Conservation (phyloP, 2,888 invertebrate genomes). For the Macaria liturata region DNA sequence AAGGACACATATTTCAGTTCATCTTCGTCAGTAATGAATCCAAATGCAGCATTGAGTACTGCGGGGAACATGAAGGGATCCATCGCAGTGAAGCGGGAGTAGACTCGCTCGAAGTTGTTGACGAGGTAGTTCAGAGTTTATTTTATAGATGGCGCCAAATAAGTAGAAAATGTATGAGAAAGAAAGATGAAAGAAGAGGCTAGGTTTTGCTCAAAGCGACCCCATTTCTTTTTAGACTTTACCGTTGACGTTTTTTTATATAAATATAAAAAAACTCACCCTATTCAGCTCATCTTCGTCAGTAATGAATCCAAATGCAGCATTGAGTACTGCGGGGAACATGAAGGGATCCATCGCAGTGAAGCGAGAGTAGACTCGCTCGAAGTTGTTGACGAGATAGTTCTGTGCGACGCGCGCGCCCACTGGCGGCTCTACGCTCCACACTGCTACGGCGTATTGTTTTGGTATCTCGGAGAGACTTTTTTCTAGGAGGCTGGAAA, state of each 20-base stretch:
- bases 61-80: slow-evolving; percentile 70
- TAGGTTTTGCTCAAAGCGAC: too few species aligned
- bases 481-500: slow-evolving; percentile 63
- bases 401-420: slow-evolving; percentile 88
- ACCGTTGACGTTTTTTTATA: too few species aligned
- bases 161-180: too few species aligned
- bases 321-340: slow-evolving; percentile 60
- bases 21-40: slow-evolving; percentile 55
- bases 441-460: slow-evolving; percentile 66
- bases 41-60: slow-evolving; percentile 66
- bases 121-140: slow-evolving; percentile 88
- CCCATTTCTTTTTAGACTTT: too few species aligned
- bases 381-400: slow-evolving; percentile 88
- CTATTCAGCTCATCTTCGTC: slow-evolving; percentile 57
- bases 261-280: slow-evolving; percentile 42
- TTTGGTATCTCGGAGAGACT: slow-evolving; percentile 65
- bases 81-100: slow-evolving; percentile 57
- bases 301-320: slow-evolving; percentile 66
- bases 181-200: too few species aligned
- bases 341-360: slow-evolving; percentile 66
- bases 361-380: slow-evolving; percentile 74
- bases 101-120: slow-evolving; percentile 86
- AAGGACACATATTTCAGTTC: too few species aligned
- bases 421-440: slow-evolving; percentile 62
- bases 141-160: too few species aligned